A percentile compares a stretch with the other conserved stretches of the same genome.
Conservation (phyloP, 2,888 invertebrate genomes). For the Drosophila demipolita region DNA sequence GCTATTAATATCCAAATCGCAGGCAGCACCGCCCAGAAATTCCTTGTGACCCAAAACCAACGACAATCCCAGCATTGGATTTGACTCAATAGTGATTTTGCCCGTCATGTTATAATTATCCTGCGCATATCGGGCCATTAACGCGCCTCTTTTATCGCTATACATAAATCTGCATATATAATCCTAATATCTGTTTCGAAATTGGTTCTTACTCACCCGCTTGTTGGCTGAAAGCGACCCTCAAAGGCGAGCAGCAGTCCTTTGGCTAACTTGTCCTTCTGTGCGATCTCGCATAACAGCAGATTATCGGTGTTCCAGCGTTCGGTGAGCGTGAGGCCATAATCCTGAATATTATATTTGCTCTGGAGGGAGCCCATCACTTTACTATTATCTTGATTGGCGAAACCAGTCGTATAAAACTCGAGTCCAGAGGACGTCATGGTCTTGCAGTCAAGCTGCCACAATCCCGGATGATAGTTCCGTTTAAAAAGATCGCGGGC, state of each 20-base stretch:
- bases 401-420: constrained; percentile 94
- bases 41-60: constrained; percentile 93
- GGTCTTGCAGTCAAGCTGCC: constrained; percentile 97
- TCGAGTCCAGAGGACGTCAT: constrained; percentile 96
- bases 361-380: constrained; percentile 95
- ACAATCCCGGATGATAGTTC: constrained; percentile 97
- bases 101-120: constrained; percentile 91
- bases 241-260: constrained; percentile 96
- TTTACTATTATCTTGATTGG: constrained; percentile 96
- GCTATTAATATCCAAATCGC: constrained; percentile 94
- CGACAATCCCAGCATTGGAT: constrained; percentile 91
- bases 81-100: constrained; percentile 92
- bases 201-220: constrained; percentile 86
- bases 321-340: constrained; percentile 96
- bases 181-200: neutral
- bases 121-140: constrained; percentile 93
- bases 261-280: constrained; percentile 94
- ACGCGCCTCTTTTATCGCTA: constrained; percentile 88
- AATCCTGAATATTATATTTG: constrained; percentile 94
- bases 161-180: neutral
- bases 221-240: constrained; percentile 95
- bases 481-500: constrained; percentile 97
- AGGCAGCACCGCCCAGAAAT: constrained; percentile 95
- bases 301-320: constrained; percentile 99
- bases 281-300: constrained; percentile 93